Percentiles rank a stretch among this genome's conserved stretches.
phyloP scores from a whole-genome alignment of 37 sponge, comb jelly and placozoan species.

The Eunapius fragilis region DNA sequence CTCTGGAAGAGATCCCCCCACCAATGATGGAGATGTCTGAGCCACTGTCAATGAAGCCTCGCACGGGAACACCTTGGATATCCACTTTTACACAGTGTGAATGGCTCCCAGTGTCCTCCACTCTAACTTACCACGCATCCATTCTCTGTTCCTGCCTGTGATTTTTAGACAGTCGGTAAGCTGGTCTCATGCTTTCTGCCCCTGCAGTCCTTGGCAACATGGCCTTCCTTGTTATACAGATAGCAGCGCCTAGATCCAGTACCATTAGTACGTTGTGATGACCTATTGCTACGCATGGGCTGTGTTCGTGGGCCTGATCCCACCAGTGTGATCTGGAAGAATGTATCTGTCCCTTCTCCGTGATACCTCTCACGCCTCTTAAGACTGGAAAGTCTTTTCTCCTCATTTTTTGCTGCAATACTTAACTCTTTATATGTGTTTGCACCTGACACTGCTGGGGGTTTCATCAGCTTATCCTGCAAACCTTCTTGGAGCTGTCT shows the following conservation, averaged over 20 bases:
- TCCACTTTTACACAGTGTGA: constrained; percentile 35
- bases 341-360: neutral
- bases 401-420: constrained; percentile 42
- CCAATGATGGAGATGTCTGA: constrained; percentile 41
- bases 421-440: constrained; percentile 9
- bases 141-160: neutral
- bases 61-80: constrained; percentile 39
- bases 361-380: constrained; percentile 7
- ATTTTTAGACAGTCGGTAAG: neutral
- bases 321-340: too few relatives aligned
- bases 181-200: neutral
- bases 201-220: constrained; percentile 9
- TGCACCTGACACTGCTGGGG: constrained; percentile 59
- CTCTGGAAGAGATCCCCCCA: constrained; percentile 18
- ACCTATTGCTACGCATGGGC: neutral
- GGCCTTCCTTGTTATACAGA: constrained; percentile 5
- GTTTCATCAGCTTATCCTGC: constrained; percentile 9
- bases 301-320: neutral
- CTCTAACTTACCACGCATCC: constrained; percentile 19
- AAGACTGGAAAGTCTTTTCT: constrained; percentile 26
- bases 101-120: constrained; percentile 34
- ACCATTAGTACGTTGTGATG: neutral
- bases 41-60: constrained; percentile 37
- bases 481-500: constrained; percentile 47
- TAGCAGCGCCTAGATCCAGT: neutral